Evolutionary conservation across 2,113 vertebrate genomes (phyloP).

Genomic region (Collichthys lucidus): DNA sequence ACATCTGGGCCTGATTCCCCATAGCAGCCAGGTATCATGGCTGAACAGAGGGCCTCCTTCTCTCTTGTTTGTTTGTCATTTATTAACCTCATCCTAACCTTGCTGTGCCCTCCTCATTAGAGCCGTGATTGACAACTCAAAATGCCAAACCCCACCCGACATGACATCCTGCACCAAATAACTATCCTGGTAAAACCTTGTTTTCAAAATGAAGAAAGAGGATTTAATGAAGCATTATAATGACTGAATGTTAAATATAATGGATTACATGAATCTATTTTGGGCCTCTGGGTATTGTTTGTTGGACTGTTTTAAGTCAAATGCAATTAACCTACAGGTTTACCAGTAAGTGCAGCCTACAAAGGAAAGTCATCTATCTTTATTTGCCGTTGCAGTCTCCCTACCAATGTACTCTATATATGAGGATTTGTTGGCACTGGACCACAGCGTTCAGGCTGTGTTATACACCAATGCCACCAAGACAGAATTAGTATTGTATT

Average conservation of each 20-base stretch:
- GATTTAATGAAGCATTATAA: not conserved
- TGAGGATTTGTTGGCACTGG: not conserved
- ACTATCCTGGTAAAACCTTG: not conserved
- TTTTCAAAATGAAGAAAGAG: slow-evolving; percentile 14
- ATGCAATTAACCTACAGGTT: not conserved
- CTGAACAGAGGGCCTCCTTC: slow-evolving; percentile 76
- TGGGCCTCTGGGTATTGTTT: not conserved
- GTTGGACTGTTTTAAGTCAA: slow-evolving; percentile 23
- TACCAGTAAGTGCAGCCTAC: not conserved
- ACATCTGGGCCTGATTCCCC: slow-evolving; percentile 85
- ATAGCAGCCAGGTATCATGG: slow-evolving; percentile 72
- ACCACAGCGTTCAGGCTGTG: not conserved
- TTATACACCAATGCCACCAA: not conserved
- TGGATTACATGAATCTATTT: not conserved
- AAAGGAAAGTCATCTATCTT: slow-evolving; percentile 1
- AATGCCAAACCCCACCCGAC: slow-evolving; percentile 39
- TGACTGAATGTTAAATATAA: slow-evolving; percentile 7
- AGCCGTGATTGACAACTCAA: slow-evolving; percentile 80
- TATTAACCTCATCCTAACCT: slow-evolving; percentile 78
- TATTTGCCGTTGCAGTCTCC: not conserved
- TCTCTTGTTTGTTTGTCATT: slow-evolving; percentile 84
- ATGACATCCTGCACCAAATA: slow-evolving; percentile 12
- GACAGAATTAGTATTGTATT: slow-evolving; percentile 4
- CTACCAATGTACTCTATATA: not conserved
- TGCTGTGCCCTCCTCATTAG: slow-evolving; percentile 68